Base-by-base conservation (phyloP, 2,888 invertebrate species). In the Exephanes ischioxanthus region DNA sequence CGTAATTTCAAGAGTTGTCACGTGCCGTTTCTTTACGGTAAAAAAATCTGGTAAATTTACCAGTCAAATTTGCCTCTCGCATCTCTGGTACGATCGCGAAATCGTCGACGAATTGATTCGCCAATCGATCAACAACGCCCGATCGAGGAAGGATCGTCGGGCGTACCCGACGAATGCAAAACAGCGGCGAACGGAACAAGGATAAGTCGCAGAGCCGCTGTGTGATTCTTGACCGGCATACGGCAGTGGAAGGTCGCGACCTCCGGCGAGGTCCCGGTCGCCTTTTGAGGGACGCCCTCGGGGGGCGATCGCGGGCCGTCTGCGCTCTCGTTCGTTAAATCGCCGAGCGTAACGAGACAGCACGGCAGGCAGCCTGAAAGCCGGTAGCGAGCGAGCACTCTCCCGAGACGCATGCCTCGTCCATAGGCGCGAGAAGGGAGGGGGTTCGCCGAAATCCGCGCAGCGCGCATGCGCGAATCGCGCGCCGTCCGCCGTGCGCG, bases 211-310 rank as follows among this genome's bases (percentile, higher is more conserved):
- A 79, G 77, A 81, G 78, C 80, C 78, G 88, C 82, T 75, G 88
- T 87, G 87, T 90, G 88, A 90, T 88, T 92, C 91, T 93, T 92
- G 92, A 92, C 90, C 91, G 91, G 92, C 89, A 92, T 93, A 90
- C 30, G n/a, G 6, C 53, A 7, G 79, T 83, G 89, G 92, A 93
- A 93, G 93, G 93, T 92, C 91, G 88, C 88, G 90, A 92, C 92
- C 93, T 91, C 90, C 90, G 87, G 86, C 89, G 90, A 91, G 91
- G 90, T 91, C 88, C 81, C 87, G 84, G 73, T 83, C 80, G 80
- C 68, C 85, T 19, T 58, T 86, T 87, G 85, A 78, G 68, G 70
- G 73, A 80, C 68, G 81, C 61, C 51, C 79, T 82, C 61, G 75
- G 63, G 75, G 71, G 77, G 82, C 76, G 30, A 63, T 70, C 30